Evolutionary conservation across 2,888 invertebrate species (phyloP).

Genomic region (Eilema griseolum): DNA sequence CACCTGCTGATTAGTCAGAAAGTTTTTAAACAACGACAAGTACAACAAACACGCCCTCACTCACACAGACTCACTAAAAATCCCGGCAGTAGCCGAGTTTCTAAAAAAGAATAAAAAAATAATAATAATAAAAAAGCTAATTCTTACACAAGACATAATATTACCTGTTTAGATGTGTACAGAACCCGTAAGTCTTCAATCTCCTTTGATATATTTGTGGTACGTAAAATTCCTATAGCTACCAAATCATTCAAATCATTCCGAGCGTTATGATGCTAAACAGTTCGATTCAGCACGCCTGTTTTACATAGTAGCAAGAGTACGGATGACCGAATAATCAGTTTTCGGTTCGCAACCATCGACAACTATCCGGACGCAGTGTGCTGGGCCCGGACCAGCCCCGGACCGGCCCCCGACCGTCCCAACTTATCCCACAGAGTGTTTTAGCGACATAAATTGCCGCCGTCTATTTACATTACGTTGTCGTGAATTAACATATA

Average conservation of each 20-base stretch:
- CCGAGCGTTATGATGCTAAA: neutral
- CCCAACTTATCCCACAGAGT: conserved; percentile 72
- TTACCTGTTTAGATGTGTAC: too few relatives aligned
- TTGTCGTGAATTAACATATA: conserved; percentile 81
- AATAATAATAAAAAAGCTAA: too few relatives aligned
- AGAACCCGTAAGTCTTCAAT: too few relatives aligned
- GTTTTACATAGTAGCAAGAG: conserved; percentile 56
- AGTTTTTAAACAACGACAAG: too few relatives aligned
- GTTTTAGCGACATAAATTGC: conserved; percentile 82
- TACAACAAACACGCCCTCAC: too few relatives aligned
- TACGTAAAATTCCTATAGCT: neutral
- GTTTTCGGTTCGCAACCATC: conserved; percentile 60
- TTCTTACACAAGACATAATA: neutral
- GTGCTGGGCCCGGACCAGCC: conserved; percentile 17
- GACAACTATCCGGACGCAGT: conserved; percentile 50
- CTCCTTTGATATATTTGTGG: neutral
- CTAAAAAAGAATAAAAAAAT: too few relatives aligned
- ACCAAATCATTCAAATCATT: too few relatives aligned
- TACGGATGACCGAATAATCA: conserved; percentile 63
- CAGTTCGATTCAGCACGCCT: conserved; percentile 18
- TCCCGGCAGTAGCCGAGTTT: too few relatives aligned
- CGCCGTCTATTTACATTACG: conserved; percentile 80
- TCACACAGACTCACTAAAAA: too few relatives aligned
- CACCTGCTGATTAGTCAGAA: too few relatives aligned
- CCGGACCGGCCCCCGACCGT: conserved; percentile 40